These are phyloP conservation scores for Melanotus villosus DNA, from an alignment of 2,888 invertebrate species.

Conservation along the genomic window DNA sequence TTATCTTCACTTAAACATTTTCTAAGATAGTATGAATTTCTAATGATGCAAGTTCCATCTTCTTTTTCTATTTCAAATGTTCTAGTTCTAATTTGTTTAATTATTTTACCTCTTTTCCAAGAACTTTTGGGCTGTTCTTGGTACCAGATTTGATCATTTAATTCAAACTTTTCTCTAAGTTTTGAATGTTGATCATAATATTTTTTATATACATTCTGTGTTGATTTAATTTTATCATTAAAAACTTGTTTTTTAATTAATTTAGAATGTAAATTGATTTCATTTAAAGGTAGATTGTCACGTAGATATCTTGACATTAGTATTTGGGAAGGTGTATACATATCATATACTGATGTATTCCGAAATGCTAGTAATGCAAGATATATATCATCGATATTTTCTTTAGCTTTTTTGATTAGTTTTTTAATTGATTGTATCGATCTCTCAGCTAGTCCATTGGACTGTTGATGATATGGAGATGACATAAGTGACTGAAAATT, in stretches of 20 bases:
- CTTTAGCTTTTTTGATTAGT: constrained; percentile 27
- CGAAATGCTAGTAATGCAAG: constrained; percentile 22
- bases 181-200: constrained; percentile 10
- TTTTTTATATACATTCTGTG: not conserved
- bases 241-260: constrained; percentile 10
- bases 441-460: constrained; percentile 22
- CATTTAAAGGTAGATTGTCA: constrained; percentile 19
- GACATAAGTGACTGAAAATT: constrained; percentile 9
- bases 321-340: constrained; percentile 14
- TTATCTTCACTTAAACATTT: too few species aligned
- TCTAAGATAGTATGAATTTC: not conserved
- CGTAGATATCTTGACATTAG: constrained; percentile 29
- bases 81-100: not conserved
- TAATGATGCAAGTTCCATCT: not conserved
- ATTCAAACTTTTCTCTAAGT: not conserved
- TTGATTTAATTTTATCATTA: not conserved
- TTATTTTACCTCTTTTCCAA: constrained; percentile 12
- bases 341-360: constrained; percentile 22
- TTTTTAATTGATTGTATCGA: constrained; percentile 33
- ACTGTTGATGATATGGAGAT: constrained; percentile 32
- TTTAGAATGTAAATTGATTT: constrained; percentile 8
- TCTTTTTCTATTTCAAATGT: not conserved
- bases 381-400: constrained; percentile 19
- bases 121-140: constrained; percentile 1
- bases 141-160: not conserved